Evolutionary conservation across 2,113 vertebrate genomes (phyloP).

Genomic region (Callorhinus ursinus): DNA sequence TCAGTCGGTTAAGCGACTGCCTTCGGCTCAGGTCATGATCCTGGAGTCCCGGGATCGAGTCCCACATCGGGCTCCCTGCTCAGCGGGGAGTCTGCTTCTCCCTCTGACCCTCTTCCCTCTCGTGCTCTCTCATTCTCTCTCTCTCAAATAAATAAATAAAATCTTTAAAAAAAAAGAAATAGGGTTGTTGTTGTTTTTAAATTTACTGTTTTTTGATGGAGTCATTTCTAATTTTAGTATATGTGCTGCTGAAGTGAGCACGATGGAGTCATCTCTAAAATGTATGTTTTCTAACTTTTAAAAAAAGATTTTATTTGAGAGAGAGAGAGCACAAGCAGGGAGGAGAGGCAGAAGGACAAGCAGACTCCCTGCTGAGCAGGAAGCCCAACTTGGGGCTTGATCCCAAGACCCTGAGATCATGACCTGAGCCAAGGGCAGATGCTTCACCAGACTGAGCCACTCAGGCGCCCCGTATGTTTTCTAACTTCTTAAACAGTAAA

Average conservation of each 20-base stretch:
- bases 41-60: too few relatives aligned
- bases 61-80: too few relatives aligned
- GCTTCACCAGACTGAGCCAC: not conserved
- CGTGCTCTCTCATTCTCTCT: too few relatives aligned
- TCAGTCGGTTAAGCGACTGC: too few relatives aligned
- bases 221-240: not conserved
- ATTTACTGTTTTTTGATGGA: not conserved
- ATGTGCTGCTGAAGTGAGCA: not conserved
- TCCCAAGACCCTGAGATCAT: not conserved
- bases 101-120: too few relatives aligned
- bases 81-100: too few relatives aligned
- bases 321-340: not conserved
- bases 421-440: not conserved
- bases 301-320: not conserved
- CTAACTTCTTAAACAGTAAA: slow-evolving; percentile 18
- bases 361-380: not conserved
- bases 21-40: too few relatives aligned
- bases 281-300: not conserved
- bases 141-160: not conserved
- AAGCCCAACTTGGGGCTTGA: not conserved
- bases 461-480: not conserved
- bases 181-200: not conserved
- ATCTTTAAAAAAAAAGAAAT: not conserved
- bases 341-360: not conserved
- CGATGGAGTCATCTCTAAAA: not conserved